These are phyloP conservation scores for Philopedon plagiatum DNA, from an alignment of 2,888 invertebrate genomes.

Conservation along the genomic window DNA sequence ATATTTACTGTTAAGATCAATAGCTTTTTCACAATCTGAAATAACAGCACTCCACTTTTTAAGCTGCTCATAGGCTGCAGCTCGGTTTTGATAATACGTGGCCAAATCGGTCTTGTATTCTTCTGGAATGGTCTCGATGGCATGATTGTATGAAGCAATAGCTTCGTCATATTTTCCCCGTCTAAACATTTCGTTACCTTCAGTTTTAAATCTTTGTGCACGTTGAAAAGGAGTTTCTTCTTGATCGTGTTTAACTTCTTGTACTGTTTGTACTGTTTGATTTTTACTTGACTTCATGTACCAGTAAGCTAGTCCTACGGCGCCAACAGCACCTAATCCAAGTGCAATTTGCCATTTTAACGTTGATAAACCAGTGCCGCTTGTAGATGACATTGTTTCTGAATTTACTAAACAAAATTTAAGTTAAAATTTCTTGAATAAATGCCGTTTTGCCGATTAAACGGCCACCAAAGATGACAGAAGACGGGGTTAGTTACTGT, in stretches of 20 bases:
- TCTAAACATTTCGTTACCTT: conserved; percentile 92
- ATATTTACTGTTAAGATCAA: conserved; percentile 88
- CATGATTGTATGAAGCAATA: conserved; percentile 89
- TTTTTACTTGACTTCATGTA: conserved; percentile 70
- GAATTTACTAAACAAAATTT: conserved; percentile 21
- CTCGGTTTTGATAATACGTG: conserved; percentile 96
- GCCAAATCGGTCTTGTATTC: conserved; percentile 83
- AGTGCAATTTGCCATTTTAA: conserved; percentile 92
- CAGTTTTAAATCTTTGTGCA: conserved; percentile 86
- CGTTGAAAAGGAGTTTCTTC: conserved; percentile 77
- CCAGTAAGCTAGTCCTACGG: conserved; percentile 81
- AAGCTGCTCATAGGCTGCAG: conserved; percentile 94
- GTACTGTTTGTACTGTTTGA: conserved; percentile 48
- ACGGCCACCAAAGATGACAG: conserved; percentile 14
- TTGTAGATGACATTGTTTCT: conserved; percentile 54
- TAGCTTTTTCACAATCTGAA: conserved; percentile 88
- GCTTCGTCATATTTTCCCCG: conserved; percentile 93
- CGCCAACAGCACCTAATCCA: conserved; percentile 86
- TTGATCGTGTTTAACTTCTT: conserved; percentile 47
- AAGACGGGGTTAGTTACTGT: conserved; percentile 9
- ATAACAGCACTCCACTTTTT: conserved; percentile 88
- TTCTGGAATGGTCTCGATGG: conserved; percentile 90
- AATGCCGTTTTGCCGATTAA: conserved; percentile 19
- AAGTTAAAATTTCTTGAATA: conserved; percentile 3
- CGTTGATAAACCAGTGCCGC: conserved; percentile 67